phyloP scores from a whole-genome alignment of 2,113 vertebrate species.

The Macrotis lagotis region DNA sequence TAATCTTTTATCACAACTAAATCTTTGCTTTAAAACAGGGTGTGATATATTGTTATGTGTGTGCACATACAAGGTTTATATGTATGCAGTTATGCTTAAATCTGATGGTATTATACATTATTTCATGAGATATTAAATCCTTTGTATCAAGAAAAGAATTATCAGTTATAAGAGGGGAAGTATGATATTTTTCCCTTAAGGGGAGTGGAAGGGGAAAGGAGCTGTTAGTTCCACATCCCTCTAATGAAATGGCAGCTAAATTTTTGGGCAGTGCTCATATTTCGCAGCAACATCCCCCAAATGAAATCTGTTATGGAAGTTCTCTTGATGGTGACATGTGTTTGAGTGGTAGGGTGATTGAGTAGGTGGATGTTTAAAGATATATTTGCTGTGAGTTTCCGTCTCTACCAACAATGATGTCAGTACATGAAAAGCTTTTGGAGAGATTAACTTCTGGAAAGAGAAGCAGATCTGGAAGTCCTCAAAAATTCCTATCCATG shows the following conservation, averaged over 20 bases:
- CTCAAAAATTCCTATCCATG: neutral
- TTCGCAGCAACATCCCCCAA: slow-evolving; percentile 47
- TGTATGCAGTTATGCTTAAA: slow-evolving; percentile 10
- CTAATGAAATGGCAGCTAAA: slow-evolving; percentile 35
- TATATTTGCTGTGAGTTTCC: slow-evolving; percentile 13
- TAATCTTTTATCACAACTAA: neutral
- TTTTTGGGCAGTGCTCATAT: slow-evolving; percentile 31
- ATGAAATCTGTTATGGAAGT: neutral
- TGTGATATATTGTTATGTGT: neutral
- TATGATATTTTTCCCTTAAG: slow-evolving; percentile 26
- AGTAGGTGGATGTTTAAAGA: neutral
- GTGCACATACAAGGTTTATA: neutral
- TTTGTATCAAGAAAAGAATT: neutral
- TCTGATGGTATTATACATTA: neutral
- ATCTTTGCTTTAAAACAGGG: slow-evolving; percentile 12
- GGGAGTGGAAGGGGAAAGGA: neutral
- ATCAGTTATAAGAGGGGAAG: neutral
- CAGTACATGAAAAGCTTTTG: neutral
- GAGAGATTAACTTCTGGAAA: slow-evolving; percentile 19
- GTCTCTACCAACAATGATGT: slow-evolving; percentile 9
- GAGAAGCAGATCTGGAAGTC: slow-evolving; percentile 30
- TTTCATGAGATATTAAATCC: slow-evolving; percentile 7
- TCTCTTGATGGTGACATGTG: slow-evolving; percentile 21
- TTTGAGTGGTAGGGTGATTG: neutral
- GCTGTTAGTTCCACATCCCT: slow-evolving; percentile 8